A percentile compares a stretch with the other conserved stretches of the same genome.
phyloP scores from a whole-genome alignment of 2,888 invertebrate genomes.

The Podabrus alpinus region DNA sequence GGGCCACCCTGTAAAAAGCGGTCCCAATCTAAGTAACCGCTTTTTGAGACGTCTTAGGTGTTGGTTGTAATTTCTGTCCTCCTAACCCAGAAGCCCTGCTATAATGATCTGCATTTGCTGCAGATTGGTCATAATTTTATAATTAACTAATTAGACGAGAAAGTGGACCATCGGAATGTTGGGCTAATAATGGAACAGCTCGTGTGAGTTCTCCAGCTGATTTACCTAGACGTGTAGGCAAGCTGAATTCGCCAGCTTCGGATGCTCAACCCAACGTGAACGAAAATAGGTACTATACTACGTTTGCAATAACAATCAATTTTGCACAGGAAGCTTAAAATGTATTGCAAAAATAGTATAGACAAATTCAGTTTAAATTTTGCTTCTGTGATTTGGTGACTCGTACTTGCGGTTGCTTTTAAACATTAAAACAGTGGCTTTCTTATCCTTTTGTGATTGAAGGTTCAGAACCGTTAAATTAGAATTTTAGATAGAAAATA shows the following conservation, averaged over 20 bases:
- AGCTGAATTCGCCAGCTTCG: slow-evolving; percentile 21
- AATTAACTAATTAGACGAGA: slow-evolving; percentile 41
- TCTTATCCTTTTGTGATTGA: neutral
- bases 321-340: neutral
- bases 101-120: neutral
- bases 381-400: neutral
- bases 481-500: neutral
- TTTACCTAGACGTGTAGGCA: slow-evolving; percentile 29
- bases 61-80: neutral
- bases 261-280: slow-evolving; percentile 18
- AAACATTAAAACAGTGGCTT: neutral
- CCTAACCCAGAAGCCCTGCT: neutral
- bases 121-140: neutral
- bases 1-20: neutral
- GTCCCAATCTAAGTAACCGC: neutral
- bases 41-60: neutral
- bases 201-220: slow-evolving; percentile 35
- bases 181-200: slow-evolving; percentile 38
- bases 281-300: slow-evolving; percentile 29
- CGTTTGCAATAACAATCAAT: slow-evolving; percentile 13
- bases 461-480: neutral
- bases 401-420: neutral
- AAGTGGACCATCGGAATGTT: slow-evolving; percentile 39
- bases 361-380: neutral
- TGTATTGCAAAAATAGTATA: neutral